These are phyloP conservation scores for Notolabrus celidotus DNA, from an alignment of 2,797 vertebrate species.

Conservation along the genomic window DNA sequence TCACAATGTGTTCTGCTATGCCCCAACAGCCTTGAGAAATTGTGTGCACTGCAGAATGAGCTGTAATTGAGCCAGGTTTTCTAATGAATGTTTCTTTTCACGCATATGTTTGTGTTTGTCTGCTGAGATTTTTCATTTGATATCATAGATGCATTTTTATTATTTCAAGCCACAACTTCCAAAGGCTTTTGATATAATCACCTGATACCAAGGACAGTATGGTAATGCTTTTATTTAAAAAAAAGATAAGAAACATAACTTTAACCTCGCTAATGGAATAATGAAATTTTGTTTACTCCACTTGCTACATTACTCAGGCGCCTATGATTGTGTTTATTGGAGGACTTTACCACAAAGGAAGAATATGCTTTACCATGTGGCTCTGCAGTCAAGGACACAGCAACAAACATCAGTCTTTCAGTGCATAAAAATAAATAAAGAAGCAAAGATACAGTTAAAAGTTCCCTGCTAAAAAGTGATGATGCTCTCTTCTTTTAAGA, in stretches of 20 bases:
- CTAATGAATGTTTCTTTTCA: conserved; percentile 2
- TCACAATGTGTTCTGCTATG: neutral
- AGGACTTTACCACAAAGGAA: conserved; percentile 1
- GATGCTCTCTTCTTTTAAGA: conserved; percentile 35
- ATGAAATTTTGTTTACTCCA: neutral
- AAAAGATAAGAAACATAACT: neutral
- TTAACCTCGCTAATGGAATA: neutral
- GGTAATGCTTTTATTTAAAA: neutral
- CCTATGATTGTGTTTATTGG: conserved; percentile 4
- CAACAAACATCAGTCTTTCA: conserved; percentile 14
- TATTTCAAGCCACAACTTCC: neutral
- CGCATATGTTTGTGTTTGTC: neutral
- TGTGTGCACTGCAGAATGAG: neutral
- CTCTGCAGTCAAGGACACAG: conserved; percentile 2
- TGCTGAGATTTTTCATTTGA: neutral
- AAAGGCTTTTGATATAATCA: neutral
- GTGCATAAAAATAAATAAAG: conserved; percentile 11
- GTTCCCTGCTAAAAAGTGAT: conserved; percentile 6
- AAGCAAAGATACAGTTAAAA: conserved; percentile 4
- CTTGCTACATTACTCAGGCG: neutral
- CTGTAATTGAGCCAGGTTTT: neutral
- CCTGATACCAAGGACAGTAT: neutral
- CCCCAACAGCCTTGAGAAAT: neutral
- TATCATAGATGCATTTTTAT: neutral
- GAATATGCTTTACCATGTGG: conserved; percentile 3